phyloP scores from a whole-genome alignment of 2,797 vertebrate species.

The Pelodytes ibericus region DNA sequence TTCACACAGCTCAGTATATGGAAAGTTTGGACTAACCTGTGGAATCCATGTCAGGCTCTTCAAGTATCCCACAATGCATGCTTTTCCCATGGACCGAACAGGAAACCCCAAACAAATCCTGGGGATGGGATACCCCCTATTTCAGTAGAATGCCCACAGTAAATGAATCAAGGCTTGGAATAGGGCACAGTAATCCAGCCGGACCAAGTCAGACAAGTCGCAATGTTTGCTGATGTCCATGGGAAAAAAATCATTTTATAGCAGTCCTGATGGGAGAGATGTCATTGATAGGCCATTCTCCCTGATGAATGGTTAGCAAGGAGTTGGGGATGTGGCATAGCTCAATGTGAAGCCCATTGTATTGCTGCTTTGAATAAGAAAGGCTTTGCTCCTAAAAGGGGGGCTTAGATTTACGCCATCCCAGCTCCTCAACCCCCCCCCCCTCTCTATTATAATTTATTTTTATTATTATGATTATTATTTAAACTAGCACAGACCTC shows the following conservation, averaged over 20 bases:
- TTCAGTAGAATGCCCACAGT: conserved; percentile 64
- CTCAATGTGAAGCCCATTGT: conserved; percentile 99
- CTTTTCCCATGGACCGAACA: conserved; percentile 95
- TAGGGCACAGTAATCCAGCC: conserved; percentile 87
- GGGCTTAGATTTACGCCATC: conserved; percentile 95
- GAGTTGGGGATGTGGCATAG: conserved; percentile 99
- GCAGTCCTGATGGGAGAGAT: conserved; percentile 98
- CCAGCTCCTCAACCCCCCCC: conserved; percentile 93
- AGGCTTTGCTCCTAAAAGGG: conserved; percentile 94
- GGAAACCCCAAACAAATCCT: conserved; percentile 79
- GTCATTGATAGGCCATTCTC: conserved; percentile 99
- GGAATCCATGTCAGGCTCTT: conserved; percentile 99
- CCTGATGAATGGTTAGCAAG: conserved; percentile 99
- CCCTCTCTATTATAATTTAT: conserved; percentile 91
- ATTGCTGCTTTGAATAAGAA: conserved; percentile 99
- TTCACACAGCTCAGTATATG: too few relatives aligned
- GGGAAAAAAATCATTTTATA: conserved; percentile 99
- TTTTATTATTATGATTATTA: conserved; percentile 68
- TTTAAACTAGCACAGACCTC: conserved; percentile 81
- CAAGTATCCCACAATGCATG: conserved; percentile 99
- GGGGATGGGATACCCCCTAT: conserved; percentile 70
- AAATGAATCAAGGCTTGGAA: conserved; percentile 59
- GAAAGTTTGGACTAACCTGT: conserved; percentile 88
- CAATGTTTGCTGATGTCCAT: conserved; percentile 99
- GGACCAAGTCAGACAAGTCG: conserved; percentile 97